Evolutionary conservation across 2,113 vertebrate species (phyloP), one percentile per base, ranked within the genome.

Genomic region (Anas platyrhynchos): DNA sequence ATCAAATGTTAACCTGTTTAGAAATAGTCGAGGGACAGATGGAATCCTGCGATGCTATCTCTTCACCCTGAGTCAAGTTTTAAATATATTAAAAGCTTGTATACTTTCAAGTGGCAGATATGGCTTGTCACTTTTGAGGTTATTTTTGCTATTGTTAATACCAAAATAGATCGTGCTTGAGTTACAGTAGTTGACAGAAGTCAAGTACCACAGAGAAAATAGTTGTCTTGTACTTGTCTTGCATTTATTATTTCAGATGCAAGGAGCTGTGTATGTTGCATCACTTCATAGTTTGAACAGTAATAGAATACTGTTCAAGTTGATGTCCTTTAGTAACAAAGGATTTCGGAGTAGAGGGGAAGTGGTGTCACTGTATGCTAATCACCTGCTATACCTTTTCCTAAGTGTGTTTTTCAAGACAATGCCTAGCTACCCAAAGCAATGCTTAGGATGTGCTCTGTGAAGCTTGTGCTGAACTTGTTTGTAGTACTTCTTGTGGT

Each of bases 111-210:
- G 79, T 97, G 97, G 86, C 94, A 97, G 88, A 93, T 96, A 81
- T 6, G 38, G 79, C 91, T 96, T 96, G 96, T 95, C 93, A 95
- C 59, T 92, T 91, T 82, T 58, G 91, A 95, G 79, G 86, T 95
- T 97, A 97, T 97, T 97, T 98, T 89, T 97, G 58, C 59, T 90
- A 36, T 69, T 94, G 85, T 93, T 91, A 88, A 77, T 95, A 95
- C 94, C 91, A 94, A 94, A 97, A 96, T 94, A 97, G 65, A 93
- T 46, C 73, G 62, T 84, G 89, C 58, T 56, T 91, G 80, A 91
- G 44, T 93, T 94, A 79, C 79, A 72, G 65, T 46, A 86, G 52
- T 85, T 96, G 78, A 89, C 91, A 97, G 91, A 83, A 94, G 13
- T 63, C 50, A 83, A 92, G n/a, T 76, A 50, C 29, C 41, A 76